These are phyloP conservation scores for Perognathus longimembris DNA, from an alignment of 2,113 vertebrate genomes.

Conservation along the genomic window DNA sequence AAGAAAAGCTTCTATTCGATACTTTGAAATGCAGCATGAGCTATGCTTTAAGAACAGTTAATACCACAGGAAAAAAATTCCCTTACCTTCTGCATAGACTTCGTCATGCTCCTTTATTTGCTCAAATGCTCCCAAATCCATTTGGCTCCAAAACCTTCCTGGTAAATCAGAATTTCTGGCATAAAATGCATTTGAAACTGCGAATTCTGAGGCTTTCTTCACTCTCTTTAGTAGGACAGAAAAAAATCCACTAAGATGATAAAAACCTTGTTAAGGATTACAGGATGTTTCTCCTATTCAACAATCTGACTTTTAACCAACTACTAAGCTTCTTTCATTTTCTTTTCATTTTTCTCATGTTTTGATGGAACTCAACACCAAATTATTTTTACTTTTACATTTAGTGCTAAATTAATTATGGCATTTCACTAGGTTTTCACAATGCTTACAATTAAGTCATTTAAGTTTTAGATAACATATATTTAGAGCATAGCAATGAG, in stretches of 20 bases:
- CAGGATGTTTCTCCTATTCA: constrained; percentile 8
- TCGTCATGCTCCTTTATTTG: constrained; percentile 90
- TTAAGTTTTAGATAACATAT: constrained; percentile 54
- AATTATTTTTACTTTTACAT: not conserved
- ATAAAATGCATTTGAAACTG: constrained; percentile 88
- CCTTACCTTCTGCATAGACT: constrained; percentile 91
- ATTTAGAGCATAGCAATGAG: constrained; percentile 35
- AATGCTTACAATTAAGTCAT: constrained; percentile 24
- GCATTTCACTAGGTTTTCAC: not conserved
- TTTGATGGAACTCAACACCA: constrained; percentile 25
- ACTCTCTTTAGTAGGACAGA: constrained; percentile 86
- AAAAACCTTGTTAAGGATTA: not conserved
- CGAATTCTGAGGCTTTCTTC: constrained; percentile 89
- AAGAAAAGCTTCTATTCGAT: not conserved
- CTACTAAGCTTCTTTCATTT: constrained; percentile 27
- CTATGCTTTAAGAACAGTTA: constrained; percentile 29
- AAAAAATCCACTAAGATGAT: constrained; percentile 51
- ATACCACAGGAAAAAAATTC: not conserved
- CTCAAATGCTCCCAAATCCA: constrained; percentile 85
- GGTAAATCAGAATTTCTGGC: constrained; percentile 80
- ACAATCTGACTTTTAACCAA: constrained; percentile 47
- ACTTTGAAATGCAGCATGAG: not conserved
- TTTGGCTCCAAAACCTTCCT: constrained; percentile 60
- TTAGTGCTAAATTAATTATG: not conserved
- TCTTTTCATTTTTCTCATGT: constrained; percentile 34